phyloP scores from a whole-genome alignment of 2,113 vertebrate species.

The Puntigrus tetrazona region DNA sequence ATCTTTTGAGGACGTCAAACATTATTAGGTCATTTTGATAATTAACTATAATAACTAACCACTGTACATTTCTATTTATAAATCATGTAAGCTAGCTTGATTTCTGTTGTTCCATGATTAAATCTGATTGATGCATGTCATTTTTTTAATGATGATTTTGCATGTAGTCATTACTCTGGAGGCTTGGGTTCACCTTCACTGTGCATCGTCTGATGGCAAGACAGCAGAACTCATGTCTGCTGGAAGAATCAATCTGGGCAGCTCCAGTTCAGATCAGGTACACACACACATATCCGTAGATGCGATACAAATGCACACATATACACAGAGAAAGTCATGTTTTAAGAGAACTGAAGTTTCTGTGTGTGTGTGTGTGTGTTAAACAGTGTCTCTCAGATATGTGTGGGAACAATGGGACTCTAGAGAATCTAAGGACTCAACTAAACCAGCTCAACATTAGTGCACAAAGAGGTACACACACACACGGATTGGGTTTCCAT shows the following conservation, averaged over 20 bases:
- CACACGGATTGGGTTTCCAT: background rate
- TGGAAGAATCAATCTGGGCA: background rate
- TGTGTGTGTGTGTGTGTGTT: background rate
- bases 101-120: background rate
- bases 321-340: background rate
- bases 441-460: conserved; percentile 40
- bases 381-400: conserved; percentile 29
- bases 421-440: conserved; percentile 39
- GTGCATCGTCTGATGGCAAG: background rate
- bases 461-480: conserved; percentile 9
- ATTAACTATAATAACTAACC: too few species aligned
- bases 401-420: conserved; percentile 24
- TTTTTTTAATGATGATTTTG: background rate
- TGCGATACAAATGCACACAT: background rate
- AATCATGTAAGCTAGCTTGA: background rate
- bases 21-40: background rate
- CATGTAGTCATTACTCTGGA: conserved; percentile 48
- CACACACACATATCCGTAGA: background rate
- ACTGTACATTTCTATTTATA: background rate
- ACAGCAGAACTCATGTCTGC: background rate
- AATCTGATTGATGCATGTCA: background rate
- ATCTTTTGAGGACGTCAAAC: background rate
- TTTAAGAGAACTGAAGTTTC: background rate
- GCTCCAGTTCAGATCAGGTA: conserved; percentile 32
- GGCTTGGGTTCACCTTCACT: conserved; percentile 44